Percentiles rank a stretch among this genome's conserved stretches.
Conservation (phyloP, 2,113 vertebrate genomes). For the Phocoena sinus region DNA sequence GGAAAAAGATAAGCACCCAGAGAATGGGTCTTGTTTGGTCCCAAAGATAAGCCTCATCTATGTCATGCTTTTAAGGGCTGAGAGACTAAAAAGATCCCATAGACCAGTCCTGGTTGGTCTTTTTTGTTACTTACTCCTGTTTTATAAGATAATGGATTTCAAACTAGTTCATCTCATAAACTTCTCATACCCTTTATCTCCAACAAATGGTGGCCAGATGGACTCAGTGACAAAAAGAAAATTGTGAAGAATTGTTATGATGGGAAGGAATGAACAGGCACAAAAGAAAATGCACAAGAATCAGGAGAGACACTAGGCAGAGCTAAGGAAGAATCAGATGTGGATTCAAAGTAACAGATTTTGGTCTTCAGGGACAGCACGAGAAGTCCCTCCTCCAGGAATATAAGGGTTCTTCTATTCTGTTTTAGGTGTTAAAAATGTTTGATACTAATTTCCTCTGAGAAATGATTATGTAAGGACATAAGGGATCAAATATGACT, state of each 20-base stretch:
- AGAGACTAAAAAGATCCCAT: background rate
- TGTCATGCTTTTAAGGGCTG: too few relatives aligned
- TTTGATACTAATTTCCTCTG: background rate
- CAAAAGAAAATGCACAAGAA: background rate
- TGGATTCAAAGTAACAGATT: background rate
- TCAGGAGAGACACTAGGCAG: rapidly evolving
- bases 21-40: background rate
- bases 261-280: background rate
- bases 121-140: background rate
- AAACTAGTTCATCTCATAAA: background rate
- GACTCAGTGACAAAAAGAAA: background rate
- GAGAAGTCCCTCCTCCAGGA: too few relatives aligned
- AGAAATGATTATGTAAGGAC: background rate
- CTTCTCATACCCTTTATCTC: background rate
- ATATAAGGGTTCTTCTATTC: background rate
- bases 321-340: background rate
- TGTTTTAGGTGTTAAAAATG: background rate
- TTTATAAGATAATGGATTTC: background rate
- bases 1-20: background rate
- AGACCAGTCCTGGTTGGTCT: background rate
- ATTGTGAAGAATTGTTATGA: background rate
- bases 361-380: background rate
- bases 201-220: background rate
- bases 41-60: background rate
- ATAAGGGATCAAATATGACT: background rate